Evolutionary conservation across 2,888 invertebrate genomes (phyloP), one percentile per base, ranked within the genome.

Genomic region (Tricholauxania praeusta): DNA sequence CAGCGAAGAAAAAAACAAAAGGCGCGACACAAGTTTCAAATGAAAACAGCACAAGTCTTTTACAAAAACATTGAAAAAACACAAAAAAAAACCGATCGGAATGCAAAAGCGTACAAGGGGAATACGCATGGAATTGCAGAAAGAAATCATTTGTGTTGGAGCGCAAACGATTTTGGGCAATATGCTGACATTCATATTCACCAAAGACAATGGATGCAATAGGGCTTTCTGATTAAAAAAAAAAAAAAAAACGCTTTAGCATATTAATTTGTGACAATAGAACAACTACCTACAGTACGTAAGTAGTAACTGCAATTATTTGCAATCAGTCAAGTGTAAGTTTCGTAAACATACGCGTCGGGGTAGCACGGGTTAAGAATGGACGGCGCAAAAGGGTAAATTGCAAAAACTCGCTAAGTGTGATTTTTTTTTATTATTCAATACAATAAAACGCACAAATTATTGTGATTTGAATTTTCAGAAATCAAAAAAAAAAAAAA

Each of bases 41-140:
- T 68, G 72, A 67, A 76, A 76, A 74, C 74, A 74, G 76, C 74
- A 76, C 76, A 76, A 76, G 72, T 79, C 80, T 76, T 7, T 8
- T 5, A 39, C 12, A 62, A 47, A 57, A 57, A 57, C 15, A 57
- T 28, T 22, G 14, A 39, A 17, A 81, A 80, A 79, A 74, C 63
- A 47, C 39, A 63, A 17, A 32, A 28, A 52, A 14, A 19, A 72
- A 12, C n/a, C 19, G 19, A n/a, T 19, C 15, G 39, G 53, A 51
- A 28, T 52, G 48, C 62, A 39, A 28, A 53, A 47, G 14, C 47
- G 51, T 71, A 10, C 53, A 53, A 67, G 19, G 60, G 51, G 53
- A 51, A 47, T 28, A 4, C 59, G 6, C 3, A 39, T n/a, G 32
- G 19, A 63, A 19, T 15, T 28, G 28, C 28, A 19, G 6, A 28